These are phyloP conservation scores for Nothoprocta perdicaria DNA, from an alignment of 2,113 vertebrate genomes.

Conservation along the genomic window DNA sequence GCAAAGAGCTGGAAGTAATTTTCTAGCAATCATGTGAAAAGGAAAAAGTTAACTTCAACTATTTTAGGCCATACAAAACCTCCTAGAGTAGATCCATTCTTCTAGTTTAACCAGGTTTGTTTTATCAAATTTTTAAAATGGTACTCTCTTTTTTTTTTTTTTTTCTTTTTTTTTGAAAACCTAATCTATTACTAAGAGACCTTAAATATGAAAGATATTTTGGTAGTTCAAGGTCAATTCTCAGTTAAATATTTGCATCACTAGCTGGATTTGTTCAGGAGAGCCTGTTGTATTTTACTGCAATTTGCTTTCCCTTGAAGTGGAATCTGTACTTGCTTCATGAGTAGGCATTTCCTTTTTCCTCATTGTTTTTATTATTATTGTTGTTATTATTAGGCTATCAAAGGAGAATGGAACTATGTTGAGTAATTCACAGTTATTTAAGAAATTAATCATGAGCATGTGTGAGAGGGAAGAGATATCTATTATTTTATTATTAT, in stretches of 20 bases:
- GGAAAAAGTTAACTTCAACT: background rate
- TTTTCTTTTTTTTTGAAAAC: background rate
- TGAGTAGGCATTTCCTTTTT: background rate
- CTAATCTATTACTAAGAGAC: background rate
- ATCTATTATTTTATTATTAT: background rate
- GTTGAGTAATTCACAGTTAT: background rate
- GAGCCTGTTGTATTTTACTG: background rate
- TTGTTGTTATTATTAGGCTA: background rate
- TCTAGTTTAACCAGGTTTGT: background rate
- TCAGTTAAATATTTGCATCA: background rate
- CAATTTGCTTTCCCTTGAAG: background rate
- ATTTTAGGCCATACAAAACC: background rate
- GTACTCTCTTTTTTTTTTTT: background rate
- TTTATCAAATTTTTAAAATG: background rate
- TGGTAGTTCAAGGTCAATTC: background rate
- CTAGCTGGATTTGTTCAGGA: background rate
- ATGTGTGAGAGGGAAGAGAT: background rate
- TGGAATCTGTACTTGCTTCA: background rate
- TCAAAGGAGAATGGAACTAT: background rate
- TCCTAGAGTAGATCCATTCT: background rate
- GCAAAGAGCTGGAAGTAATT: slow-evolving; percentile 27
- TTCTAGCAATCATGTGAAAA: slow-evolving; percentile 11
- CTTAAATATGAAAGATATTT: slow-evolving; percentile 3
- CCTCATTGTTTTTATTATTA: background rate
- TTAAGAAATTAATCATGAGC: background rate